Base-by-base conservation (phyloP, 1,140 invertebrate species). In the Cotesia typhae region DNA sequence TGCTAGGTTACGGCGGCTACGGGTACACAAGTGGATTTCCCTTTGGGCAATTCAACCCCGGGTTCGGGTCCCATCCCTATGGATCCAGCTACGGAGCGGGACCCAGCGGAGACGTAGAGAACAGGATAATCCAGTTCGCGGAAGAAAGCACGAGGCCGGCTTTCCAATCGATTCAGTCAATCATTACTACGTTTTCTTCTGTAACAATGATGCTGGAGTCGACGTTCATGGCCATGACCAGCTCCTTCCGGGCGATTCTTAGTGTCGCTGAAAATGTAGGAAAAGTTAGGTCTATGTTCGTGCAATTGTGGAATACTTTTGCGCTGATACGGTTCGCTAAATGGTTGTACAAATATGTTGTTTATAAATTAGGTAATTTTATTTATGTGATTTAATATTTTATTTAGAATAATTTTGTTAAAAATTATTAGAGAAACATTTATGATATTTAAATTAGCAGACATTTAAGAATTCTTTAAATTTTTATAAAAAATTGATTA, bases 141-240 rank as follows among this genome's bases (percentile, higher is more conserved):
- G 95, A 97, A 88, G 95, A 98, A 79, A 96, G 92, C 79, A 95
- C 96, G 0, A 88, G 96, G 67, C 92, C 93, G 67, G 94, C 97
- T 14, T 99, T 99, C 87, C 93, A 97, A 79, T 97, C 95, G 12
- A 95, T 99, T 77, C 96, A 98, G 87, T 94, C 94, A 71, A 88
- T 99, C 71, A 94, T 99, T 0, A 90, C 93, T 72, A 95, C 97
- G 17, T 95, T 98, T 81, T 92, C 93, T 35, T 97, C 97, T 61
- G 91, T 99, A 7, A 95, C 96, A 28, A 96, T 97, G 90, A 98
- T 99, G 94, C 85, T 99, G 38, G 97, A 98, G 80, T 98, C 96
- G 12, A 98, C 97, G 72, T 98, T 96, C 83, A 93, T 95, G 85
- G 96, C 97, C 17, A 90, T 99, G 77, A 95, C 96, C 10, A 97